phyloP scores from a whole-genome alignment of 2,113 vertebrate genomes.

The Meles meles region DNA sequence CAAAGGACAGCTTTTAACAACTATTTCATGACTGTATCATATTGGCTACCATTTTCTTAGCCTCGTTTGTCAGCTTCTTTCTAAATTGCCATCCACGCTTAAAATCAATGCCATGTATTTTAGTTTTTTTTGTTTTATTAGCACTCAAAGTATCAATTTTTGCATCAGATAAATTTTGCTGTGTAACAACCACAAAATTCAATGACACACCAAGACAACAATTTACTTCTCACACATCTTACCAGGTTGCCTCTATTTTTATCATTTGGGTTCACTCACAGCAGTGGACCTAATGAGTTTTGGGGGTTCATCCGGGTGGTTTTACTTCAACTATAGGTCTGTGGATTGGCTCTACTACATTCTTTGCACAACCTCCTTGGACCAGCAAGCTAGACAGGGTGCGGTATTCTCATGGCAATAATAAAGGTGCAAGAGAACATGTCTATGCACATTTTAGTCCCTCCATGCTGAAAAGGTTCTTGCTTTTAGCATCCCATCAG shows the following conservation, averaged over 20 bases:
- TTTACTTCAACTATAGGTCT: background rate
- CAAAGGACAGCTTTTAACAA: background rate
- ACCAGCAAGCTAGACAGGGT: background rate
- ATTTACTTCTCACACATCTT: background rate
- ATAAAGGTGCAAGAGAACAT: background rate
- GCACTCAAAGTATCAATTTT: background rate
- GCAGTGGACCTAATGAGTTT: background rate
- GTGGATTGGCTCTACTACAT: background rate
- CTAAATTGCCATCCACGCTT: background rate
- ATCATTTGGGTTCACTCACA: background rate
- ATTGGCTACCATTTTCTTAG: background rate
- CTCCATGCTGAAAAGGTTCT: background rate
- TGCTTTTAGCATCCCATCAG: background rate
- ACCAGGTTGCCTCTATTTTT: background rate
- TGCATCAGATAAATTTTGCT: background rate
- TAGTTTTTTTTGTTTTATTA: background rate
- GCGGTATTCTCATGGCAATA: background rate
- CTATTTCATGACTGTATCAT: background rate
- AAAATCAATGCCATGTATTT: background rate
- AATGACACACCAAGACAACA: background rate
- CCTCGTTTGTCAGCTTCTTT: background rate
- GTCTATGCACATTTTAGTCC: background rate
- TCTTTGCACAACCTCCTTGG: background rate
- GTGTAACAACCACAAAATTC: background rate
- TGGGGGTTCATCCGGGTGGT: background rate